These are phyloP conservation scores for Hecatera dysodea DNA, from an alignment of 2,888 invertebrate species.

Conservation along the genomic window DNA sequence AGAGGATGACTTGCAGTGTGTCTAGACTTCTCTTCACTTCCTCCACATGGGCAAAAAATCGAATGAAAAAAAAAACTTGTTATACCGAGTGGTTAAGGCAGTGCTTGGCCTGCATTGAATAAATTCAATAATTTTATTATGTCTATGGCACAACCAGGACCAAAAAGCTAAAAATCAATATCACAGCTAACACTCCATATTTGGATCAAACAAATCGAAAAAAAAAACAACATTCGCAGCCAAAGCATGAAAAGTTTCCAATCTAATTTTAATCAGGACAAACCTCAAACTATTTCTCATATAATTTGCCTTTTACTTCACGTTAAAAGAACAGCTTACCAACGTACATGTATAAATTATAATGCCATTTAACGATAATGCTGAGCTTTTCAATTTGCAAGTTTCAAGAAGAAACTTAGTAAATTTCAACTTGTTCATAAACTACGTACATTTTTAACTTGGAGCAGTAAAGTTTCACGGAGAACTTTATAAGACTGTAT, in stretches of 20 bases:
- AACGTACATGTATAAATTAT: constrained; percentile 32
- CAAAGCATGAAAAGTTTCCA: constrained; percentile 2
- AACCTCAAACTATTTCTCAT: neutral
- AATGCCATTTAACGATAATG: constrained; percentile 33
- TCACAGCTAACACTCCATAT: neutral
- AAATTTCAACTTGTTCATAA: constrained; percentile 57
- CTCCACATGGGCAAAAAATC: too few species aligned
- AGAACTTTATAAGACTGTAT: constrained; percentile 50
- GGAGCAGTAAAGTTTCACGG: constrained; percentile 28
- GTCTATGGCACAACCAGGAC: accelerated
- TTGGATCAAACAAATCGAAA: neutral
- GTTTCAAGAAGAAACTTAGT: constrained; percentile 54
- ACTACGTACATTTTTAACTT: constrained; percentile 65
- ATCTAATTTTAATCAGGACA: constrained; percentile 27
- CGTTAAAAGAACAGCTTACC: constrained; percentile 19
- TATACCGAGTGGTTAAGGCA: too few species aligned
- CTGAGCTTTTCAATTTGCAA: constrained; percentile 57
- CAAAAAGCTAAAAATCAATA: neutral
- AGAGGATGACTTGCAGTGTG: too few species aligned
- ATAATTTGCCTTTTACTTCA: constrained; percentile 27
- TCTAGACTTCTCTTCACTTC: too few species aligned
- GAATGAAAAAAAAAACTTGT: too few species aligned
- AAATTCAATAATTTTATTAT: neutral
- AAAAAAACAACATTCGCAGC: neutral
- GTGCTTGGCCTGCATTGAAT: neutral